phyloP scores from a whole-genome alignment of 2,113 vertebrate species.

The Pomatorhinus ruficollis region DNA sequence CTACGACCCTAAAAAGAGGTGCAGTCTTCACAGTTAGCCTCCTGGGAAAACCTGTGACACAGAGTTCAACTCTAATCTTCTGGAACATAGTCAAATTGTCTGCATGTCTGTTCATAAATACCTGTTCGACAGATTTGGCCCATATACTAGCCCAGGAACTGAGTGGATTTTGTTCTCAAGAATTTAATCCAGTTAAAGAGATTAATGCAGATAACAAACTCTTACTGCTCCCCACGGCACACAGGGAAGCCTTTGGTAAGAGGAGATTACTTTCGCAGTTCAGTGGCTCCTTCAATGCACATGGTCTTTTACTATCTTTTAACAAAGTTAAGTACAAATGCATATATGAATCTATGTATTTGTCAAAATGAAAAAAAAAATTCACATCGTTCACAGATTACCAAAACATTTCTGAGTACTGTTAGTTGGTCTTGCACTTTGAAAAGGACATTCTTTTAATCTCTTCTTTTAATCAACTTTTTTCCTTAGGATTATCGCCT shows the following conservation, averaged over 20 bases:
- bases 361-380: not conserved
- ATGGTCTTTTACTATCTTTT: not conserved
- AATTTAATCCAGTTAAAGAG: slow-evolving; percentile 18
- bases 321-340: not conserved
- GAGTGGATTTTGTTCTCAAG: slow-evolving; percentile 7
- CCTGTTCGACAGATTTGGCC: not conserved
- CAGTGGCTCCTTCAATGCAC: not conserved
- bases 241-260: not conserved
- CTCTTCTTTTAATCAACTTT: not conserved
- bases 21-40: not conserved
- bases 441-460: not conserved
- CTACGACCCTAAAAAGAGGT: not conserved
- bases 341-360: not conserved
- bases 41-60: not conserved
- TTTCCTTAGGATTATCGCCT: not conserved
- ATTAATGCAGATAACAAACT: slow-evolving; percentile 1
- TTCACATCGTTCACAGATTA: accelerated
- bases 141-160: not conserved
- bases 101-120: not conserved
- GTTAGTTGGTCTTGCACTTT: not conserved
- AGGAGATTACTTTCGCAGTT: not conserved
- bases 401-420: not conserved
- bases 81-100: not conserved
- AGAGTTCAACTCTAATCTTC: not conserved
- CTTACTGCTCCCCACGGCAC: not conserved